A percentile compares a stretch with the other conserved stretches of the same genome.
phyloP scores from a whole-genome alignment of 2,797 vertebrate genomes.

The Delichon dasypus region DNA sequence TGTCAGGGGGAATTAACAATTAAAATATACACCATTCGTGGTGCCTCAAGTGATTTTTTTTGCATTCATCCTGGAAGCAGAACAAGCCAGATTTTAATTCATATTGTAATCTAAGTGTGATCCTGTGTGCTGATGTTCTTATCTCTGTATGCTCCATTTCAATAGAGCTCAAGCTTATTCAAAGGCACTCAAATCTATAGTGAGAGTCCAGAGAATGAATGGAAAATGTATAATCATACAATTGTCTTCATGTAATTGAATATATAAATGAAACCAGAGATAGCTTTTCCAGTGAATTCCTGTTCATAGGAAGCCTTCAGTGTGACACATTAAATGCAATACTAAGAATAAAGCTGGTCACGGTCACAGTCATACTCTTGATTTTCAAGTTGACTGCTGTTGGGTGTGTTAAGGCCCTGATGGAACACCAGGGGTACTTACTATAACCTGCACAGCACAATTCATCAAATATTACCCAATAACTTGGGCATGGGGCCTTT shows the following conservation, averaged over 20 bases:
- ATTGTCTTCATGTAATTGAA: constrained; percentile 1
- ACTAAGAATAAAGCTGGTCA: neutral
- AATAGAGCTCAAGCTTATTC: neutral
- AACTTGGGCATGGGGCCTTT: neutral
- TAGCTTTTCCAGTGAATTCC: neutral
- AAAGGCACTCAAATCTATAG: neutral
- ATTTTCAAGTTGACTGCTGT: neutral
- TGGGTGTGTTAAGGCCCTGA: neutral
- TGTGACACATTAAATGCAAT: neutral
- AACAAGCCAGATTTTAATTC: neutral
- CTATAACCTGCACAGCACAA: neutral
- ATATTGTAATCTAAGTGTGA: neutral
- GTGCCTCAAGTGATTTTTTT: constrained; percentile 18
- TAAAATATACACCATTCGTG: neutral
- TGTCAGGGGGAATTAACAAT: constrained; percentile 15
- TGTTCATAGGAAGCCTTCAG: neutral
- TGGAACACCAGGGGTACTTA: neutral
- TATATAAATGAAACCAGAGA: neutral
- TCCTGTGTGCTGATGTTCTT: neutral
- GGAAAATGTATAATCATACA: constrained; percentile 6
- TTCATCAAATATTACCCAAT: neutral
- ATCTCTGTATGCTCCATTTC: neutral
- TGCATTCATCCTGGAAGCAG: neutral
- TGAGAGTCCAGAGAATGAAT: neutral
- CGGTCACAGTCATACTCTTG: neutral